A percentile compares a stretch with the other conserved stretches of the same genome.
These are phyloP conservation scores for Netelia fuscicornis DNA, from an alignment of 2,888 invertebrate genomes.

Conservation along the genomic window DNA sequence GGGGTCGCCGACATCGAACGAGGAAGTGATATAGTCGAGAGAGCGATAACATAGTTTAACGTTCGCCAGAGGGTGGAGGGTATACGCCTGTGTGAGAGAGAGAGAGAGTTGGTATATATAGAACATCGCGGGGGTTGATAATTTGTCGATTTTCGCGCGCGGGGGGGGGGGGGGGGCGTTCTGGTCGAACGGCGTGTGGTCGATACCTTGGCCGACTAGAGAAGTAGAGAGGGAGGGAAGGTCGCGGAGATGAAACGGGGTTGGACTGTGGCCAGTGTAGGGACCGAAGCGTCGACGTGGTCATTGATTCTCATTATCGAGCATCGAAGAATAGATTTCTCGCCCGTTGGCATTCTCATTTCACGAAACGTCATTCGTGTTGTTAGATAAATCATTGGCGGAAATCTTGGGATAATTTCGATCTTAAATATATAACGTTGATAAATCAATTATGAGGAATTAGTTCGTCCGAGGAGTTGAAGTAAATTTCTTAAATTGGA, in stretches of 20 bases:
- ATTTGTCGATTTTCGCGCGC: conserved; percentile 70
- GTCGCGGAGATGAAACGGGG: conserved; percentile 57
- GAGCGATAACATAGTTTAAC: conserved; percentile 70
- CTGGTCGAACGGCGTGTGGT: conserved; percentile 43
- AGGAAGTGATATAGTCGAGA: conserved; percentile 65
- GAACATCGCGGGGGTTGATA: conserved; percentile 66
- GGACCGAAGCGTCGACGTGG: conserved; percentile 45
- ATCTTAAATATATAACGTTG: background rate
- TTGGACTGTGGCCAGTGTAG: conserved; percentile 62
- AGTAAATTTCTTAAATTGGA: background rate
- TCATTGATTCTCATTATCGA: conserved; percentile 60
- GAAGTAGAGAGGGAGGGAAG: conserved; percentile 8
- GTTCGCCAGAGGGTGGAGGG: conserved; percentile 40
- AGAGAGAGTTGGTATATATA: conserved; percentile 4
- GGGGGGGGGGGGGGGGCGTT: conserved; percentile 3
- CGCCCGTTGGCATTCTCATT: background rate
- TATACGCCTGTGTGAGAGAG: conserved; percentile 10
- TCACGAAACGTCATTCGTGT: background rate
- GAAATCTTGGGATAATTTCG: background rate
- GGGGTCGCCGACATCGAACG: conserved; percentile 65
- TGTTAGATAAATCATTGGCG: background rate
- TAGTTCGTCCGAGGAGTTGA: background rate
- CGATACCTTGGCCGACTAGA: conserved; percentile 33
- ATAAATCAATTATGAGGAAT: background rate
- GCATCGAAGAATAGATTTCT: conserved; percentile 45